Base-by-base conservation (phyloP, 23 tunicate species). In the Clavelina lepadiformis region DNA sequence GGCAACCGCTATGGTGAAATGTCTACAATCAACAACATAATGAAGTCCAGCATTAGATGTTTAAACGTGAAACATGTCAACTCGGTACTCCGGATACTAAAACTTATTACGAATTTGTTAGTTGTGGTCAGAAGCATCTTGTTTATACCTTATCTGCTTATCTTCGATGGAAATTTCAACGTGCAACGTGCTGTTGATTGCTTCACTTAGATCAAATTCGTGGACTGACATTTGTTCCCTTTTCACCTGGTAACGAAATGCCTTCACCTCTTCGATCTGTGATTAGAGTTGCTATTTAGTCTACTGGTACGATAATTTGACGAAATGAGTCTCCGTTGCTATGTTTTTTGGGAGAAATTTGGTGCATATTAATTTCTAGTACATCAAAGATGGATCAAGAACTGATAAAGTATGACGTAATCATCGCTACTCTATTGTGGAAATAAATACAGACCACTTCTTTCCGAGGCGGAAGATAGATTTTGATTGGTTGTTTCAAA, bases 391-490 rank as follows among this genome's bases (percentile, higher is more conserved):
- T n/a, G n/a, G n/a, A n/a, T n/a, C n/a, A n/a, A n/a, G n/a, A n/a
- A n/a, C n/a, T n/a, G n/a, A n/a, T n/a, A n/a, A n/a, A n/a, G n/a
- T n/a, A n/a, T n/a, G n/a, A n/a, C n/a, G n/a, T n/a, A n/a, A n/a
- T n/a, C n/a, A n/a, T n/a, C n/a, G n/a, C n/a, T n/a, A n/a, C n/a
- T n/a, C n/a, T n/a, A n/a, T n/a, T n/a, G n/a, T n/a, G n/a, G n/a
- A n/a, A 8, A 41, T 41, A 8, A 41, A 8, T 11, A 41, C 49
- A 3, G 51, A 68, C 74, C 24, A 2, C 30, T 56, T 15, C 34
- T 15, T 56, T 56, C 33, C 79, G 28, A 1, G 68, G 67, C n/a
- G 79, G 79, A 19, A 73, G 31, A 4, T 23, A 3, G 38, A 73
- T 60, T 1, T 15, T 59, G 38, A 73, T 60, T 44, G 79, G 79